A percentile compares a stretch with the other conserved stretches of the same genome.
These are phyloP conservation scores for Cosmorhoe ocellata DNA, from an alignment of 2,888 invertebrate species.

Conservation along the genomic window DNA sequence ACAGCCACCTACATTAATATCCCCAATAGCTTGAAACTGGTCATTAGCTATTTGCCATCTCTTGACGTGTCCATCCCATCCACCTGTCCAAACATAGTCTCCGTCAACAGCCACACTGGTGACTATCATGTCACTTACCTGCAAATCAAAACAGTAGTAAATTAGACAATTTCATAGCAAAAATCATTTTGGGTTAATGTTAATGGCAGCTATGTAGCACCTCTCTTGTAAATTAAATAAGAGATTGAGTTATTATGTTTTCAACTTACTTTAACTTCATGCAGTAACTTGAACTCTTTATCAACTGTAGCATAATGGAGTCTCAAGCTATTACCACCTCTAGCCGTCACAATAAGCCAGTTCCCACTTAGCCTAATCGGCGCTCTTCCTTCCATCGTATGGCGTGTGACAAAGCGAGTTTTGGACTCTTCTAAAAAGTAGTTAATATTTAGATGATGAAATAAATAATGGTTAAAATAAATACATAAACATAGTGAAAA, in stretches of 20 bases:
- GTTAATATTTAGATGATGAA: no score
- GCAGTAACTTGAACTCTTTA: conserved; percentile 72
- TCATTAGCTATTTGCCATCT: conserved; percentile 63
- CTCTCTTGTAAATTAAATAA: background rate
- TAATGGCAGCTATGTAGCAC: no score
- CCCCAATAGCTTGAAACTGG: conserved; percentile 59
- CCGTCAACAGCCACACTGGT: conserved; percentile 71
- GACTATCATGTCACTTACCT: conserved; percentile 78
- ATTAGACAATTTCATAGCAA: background rate
- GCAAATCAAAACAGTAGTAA: conserved; percentile 19
- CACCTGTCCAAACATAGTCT: conserved; percentile 78
- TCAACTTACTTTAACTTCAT: conserved; percentile 73
- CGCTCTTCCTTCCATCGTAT: conserved; percentile 80
- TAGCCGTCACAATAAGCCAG: conserved; percentile 69
- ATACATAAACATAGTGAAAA: no score
- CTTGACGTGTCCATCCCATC: conserved; percentile 80
- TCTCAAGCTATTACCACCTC: conserved; percentile 80
- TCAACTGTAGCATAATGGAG: conserved; percentile 76
- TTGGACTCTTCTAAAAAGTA: conserved; percentile 61
- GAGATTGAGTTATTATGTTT: background rate
- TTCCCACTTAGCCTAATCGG: conserved; percentile 76
- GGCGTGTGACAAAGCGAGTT: conserved; percentile 71
- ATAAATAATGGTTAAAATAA: no score
- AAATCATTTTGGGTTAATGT: no score
- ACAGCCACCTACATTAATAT: conserved; percentile 62